Percentiles rank a stretch among this genome's conserved stretches.
Evolutionary conservation across 2,797 vertebrate genomes (phyloP).

Genomic region (Tapirus indicus): DNA sequence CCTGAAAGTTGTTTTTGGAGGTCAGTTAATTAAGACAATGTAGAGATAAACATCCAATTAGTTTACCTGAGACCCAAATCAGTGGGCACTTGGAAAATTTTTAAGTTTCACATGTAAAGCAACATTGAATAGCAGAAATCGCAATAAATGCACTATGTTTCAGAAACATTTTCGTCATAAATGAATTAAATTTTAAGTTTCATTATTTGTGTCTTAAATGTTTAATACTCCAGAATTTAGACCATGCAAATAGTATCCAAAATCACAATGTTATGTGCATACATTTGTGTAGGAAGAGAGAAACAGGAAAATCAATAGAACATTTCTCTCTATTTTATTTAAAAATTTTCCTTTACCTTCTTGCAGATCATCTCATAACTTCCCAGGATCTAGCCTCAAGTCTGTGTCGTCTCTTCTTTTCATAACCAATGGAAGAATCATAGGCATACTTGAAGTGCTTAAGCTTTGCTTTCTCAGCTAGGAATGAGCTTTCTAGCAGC

Average conservation of each 20-base stretch:
- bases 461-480: background rate
- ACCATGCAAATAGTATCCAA: background rate
- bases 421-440: background rate
- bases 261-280: background rate
- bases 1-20: background rate
- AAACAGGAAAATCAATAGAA: background rate
- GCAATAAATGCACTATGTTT: background rate
- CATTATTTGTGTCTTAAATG: background rate
- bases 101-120: background rate
- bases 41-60: background rate
- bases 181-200: background rate
- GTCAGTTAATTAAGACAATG: background rate
- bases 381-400: background rate
- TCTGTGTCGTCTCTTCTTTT: background rate
- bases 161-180: background rate
- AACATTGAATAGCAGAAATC: background rate
- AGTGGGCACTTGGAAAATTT: background rate
- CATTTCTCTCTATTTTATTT: background rate
- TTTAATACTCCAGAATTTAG: background rate
- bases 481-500: background rate
- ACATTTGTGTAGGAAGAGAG: background rate
- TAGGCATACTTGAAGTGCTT: background rate
- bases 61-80: background rate
- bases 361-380: background rate
- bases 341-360: background rate